Evolutionary conservation across 2,113 vertebrate species (phyloP), one percentile per base, ranked within the genome.

Genomic region (Sylvilagus bachmani): DNA sequence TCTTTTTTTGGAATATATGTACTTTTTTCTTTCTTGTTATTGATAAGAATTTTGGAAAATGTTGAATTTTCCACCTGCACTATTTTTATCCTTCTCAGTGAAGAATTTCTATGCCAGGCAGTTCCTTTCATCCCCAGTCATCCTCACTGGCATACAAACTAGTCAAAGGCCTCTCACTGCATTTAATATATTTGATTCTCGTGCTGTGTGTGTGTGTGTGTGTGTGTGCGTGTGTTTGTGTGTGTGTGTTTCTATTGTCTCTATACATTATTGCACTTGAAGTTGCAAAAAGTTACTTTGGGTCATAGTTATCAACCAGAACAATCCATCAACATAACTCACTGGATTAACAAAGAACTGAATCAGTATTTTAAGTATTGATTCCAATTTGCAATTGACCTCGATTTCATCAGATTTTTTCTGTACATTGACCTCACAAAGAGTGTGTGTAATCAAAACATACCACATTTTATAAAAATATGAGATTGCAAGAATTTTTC

Each of bases 11-110:
- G 22, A 9, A 33, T 11, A 25, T 83, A 13, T 31, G 44, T 36
- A 61, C 33, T 83, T 86, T 27, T 17, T 78, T 25, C 14, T 58
- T 81, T 71, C 31, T 78, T 73, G 5, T 90, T 94, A 84, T 69
- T 79, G 21, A 27, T 61, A 77, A 92, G 55, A 36, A 29, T 64
- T 77, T 91, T 92, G 24, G 74, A 86, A 95, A 73, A 83, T n/a
- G 7, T 67, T 86, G 9, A 73, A 36, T 2, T 75, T 94, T 75
- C 9, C 2, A n/a, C 5, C 11, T 67, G 73, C 36, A 66, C 17
- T 44, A 53, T 17, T 85, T 64, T 36, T 49, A 38, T 66, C 79
- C 33, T 91, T 87, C 19, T 87, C 31, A 55, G 1, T 70, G 16
- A 75, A 78, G 36, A 75, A 51, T 62, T 66, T 75, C 53, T 84